Conservation (phyloP, 1,140 invertebrate species). For the Ostrea edulis region DNA sequence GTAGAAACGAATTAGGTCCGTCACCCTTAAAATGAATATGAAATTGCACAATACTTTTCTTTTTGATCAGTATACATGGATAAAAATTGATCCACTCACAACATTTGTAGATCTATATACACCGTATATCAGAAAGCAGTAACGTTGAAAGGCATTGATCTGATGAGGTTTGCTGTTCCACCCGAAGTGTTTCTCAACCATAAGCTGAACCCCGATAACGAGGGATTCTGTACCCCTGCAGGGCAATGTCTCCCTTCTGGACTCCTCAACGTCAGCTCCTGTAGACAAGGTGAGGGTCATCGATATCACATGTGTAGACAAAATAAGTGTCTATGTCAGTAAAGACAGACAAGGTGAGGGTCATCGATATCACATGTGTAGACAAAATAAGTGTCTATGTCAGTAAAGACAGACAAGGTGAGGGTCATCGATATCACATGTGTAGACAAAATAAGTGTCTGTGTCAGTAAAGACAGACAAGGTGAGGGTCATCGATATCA, state of each 20-base stretch:
- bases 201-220: conserved; percentile 66
- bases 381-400: not conserved
- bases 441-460: not conserved
- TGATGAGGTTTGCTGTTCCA: conserved; percentile 65
- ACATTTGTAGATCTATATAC: conserved; percentile 65
- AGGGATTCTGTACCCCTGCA: conserved; percentile 69
- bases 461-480: not conserved
- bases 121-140: conserved; percentile 54
- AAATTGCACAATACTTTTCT: too few species aligned
- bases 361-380: not conserved
- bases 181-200: conserved; percentile 63
- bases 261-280: conserved; percentile 68
- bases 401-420: not conserved
- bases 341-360: not conserved
- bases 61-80: too few species aligned
- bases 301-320: not conserved
- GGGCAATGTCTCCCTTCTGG: conserved; percentile 67
- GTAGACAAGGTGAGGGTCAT: conserved; percentile 63
- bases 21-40: too few species aligned
- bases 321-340: not conserved
- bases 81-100: too few species aligned
- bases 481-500: not conserved
- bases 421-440: not conserved
- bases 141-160: conserved; percentile 60
- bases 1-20: too few species aligned